Conservation (phyloP, 2,113 vertebrate genomes). For the Pluvialis apricaria region DNA sequence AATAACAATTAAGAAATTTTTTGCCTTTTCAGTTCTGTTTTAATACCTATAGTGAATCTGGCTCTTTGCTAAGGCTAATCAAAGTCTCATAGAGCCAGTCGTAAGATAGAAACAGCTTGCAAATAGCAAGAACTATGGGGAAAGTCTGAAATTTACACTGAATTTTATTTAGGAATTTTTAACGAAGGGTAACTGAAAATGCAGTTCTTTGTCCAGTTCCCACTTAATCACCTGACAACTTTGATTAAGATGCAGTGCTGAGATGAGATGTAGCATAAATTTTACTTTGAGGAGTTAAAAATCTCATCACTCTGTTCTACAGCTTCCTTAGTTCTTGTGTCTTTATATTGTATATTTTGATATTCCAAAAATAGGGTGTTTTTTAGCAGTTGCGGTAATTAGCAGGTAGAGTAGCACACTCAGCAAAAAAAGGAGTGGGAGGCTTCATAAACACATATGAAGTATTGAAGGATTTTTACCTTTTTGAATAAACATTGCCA, state of each 20-base stretch:
- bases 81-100: neutral
- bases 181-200: neutral
- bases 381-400: slow-evolving; percentile 18
- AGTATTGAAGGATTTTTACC: neutral
- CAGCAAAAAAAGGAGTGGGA: neutral
- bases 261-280: neutral
- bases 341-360: neutral
- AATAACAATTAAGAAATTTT: neutral
- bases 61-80: neutral
- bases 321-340: neutral
- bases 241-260: neutral
- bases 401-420: neutral
- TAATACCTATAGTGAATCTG: neutral
- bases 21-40: neutral
- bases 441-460: neutral
- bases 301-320: neutral
- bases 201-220: neutral
- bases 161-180: neutral
- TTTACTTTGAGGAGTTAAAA: slow-evolving; percentile 1
- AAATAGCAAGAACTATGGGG: neutral
- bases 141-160: neutral
- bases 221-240: neutral
- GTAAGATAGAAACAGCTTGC: neutral
- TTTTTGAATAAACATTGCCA: neutral
- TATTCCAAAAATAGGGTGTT: neutral